phyloP scores from a whole-genome alignment of 2,797 vertebrate species.

The Eurystomus glaucurus region DNA sequence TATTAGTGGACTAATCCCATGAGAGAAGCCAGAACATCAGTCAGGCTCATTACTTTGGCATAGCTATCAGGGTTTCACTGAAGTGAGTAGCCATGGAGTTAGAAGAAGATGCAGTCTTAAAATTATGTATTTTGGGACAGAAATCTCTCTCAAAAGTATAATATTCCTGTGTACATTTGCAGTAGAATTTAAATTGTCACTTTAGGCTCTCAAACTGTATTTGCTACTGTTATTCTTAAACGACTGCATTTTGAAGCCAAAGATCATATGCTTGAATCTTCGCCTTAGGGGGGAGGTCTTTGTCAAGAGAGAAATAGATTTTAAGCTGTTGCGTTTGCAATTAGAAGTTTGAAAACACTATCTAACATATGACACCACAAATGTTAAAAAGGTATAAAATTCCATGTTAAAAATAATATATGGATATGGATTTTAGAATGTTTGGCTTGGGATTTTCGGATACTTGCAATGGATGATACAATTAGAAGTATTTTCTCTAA shows the following conservation, averaged over 20 bases:
- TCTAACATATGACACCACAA: background rate
- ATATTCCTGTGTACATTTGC: background rate
- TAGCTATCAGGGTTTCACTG: background rate
- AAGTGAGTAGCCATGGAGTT: background rate
- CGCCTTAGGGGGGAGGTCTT: background rate
- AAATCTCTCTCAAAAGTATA: background rate
- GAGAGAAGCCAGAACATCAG: background rate
- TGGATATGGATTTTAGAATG: background rate
- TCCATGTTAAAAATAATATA: background rate
- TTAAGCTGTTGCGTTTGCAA: background rate
- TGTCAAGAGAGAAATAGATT: background rate
- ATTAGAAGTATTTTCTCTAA: background rate
- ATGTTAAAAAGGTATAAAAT: background rate
- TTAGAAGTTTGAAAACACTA: background rate
- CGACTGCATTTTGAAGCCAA: background rate
- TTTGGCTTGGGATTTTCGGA: background rate
- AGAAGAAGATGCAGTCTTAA: background rate
- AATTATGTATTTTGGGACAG: background rate
- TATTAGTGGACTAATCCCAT: background rate
- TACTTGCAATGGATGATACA: background rate
- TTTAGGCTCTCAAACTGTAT: background rate
- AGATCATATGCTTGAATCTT: background rate
- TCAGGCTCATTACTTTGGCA: background rate
- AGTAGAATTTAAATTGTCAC: background rate
- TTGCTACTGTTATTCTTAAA: background rate